Percentiles rank a stretch among this genome's conserved stretches.
Evolutionary conservation across 2,797 vertebrate species (phyloP).

Genomic region (Hemibagrus guttatus): DNA sequence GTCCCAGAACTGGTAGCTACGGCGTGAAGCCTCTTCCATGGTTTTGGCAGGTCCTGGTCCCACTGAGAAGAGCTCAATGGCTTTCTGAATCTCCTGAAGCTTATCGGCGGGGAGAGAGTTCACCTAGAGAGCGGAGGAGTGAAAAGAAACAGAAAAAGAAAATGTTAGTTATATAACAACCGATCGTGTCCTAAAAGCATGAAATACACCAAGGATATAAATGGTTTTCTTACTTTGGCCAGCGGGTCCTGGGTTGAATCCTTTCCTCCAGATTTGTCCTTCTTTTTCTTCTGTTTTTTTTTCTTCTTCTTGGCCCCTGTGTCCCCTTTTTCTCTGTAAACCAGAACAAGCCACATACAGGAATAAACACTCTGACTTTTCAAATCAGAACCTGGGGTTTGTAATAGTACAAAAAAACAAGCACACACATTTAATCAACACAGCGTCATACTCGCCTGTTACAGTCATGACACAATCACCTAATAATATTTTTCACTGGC

Average conservation of each 20-base stretch:
- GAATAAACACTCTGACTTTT: not conserved
- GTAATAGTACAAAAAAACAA: not conserved
- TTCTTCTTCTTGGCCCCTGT: conserved; percentile 97
- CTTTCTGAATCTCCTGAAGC: conserved; percentile 95
- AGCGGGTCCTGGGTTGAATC: conserved; percentile 85
- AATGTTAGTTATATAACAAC: not conserved
- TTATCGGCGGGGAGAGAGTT: conserved; percentile 85
- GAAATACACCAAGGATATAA: not conserved
- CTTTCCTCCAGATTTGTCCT: conserved; percentile 85
- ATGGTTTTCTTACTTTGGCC: conserved; percentile 77
- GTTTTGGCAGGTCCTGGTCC: conserved; percentile 97
- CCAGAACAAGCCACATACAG: not conserved
- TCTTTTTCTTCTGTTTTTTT: conserved; percentile 96
- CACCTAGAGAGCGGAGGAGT: conserved; percentile 69
- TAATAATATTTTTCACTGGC: not conserved
- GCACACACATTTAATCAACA: not conserved
- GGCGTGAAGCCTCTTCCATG: conserved; percentile 95
- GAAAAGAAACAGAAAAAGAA: not conserved
- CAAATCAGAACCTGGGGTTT: not conserved
- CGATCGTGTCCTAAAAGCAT: too few species aligned
- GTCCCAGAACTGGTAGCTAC: conserved; percentile 99
- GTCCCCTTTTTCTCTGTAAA: conserved; percentile 82
- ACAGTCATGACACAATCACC: not conserved
- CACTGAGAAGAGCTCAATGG: conserved; percentile 96
- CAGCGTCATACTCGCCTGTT: not conserved